Evolutionary conservation across 2,888 invertebrate genomes (phyloP).

Genomic region (Euproctis similis): DNA sequence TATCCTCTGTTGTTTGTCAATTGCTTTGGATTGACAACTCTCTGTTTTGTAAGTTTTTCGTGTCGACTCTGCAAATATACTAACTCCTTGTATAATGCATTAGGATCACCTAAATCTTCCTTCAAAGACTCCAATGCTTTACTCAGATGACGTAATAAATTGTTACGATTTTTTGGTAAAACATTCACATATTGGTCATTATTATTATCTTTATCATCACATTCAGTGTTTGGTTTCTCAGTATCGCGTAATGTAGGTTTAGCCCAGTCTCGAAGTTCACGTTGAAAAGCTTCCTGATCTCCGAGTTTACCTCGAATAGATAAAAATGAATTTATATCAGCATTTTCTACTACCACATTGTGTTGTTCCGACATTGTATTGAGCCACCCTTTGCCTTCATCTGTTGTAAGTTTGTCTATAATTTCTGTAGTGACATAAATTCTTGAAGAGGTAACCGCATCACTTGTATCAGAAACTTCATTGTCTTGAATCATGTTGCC

Average conservation of each 20-base stretch:
- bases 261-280: conserved; percentile 57
- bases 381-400: conserved; percentile 65
- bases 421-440: conserved; percentile 68
- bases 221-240: conserved; percentile 20
- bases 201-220: conserved; percentile 10
- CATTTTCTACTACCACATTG: conserved; percentile 47
- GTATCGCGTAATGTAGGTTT: conserved; percentile 17
- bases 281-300: conserved; percentile 71
- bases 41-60: conserved; percentile 49
- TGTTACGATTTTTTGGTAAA: conserved; percentile 52
- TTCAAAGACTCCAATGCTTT: conserved; percentile 52
- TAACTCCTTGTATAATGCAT: conserved; percentile 56
- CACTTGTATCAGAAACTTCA: conserved; percentile 64
- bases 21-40: conserved; percentile 43
- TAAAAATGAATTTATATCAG: conserved; percentile 50
- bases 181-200: conserved; percentile 18
- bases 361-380: conserved; percentile 40
- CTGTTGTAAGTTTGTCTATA: conserved; percentile 57
- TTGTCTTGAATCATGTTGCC: conserved; percentile 66
- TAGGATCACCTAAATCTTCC: conserved; percentile 69
- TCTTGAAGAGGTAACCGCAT: conserved; percentile 56
- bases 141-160: conserved; percentile 41
- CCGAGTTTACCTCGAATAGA: conserved; percentile 63
- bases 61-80: conserved; percentile 56
- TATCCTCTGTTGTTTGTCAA: conserved; percentile 43